Base-by-base conservation (phyloP, 2,797 vertebrate species). In the Microctenopoma steveboyesi region DNA sequence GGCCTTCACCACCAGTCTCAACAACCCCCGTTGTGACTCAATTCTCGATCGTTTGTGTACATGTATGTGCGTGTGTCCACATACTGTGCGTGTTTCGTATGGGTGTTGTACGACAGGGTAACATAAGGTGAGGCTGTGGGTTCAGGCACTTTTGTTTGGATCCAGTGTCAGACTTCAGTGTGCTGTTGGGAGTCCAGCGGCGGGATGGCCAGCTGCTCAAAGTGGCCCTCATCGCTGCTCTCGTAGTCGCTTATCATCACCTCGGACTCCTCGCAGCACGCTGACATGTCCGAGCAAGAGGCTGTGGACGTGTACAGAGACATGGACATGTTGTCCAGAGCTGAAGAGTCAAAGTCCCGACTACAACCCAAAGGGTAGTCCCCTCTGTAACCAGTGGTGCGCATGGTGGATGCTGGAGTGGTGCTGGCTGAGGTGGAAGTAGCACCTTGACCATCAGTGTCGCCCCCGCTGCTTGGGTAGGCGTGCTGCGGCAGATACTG, bases 231-330 rank as follows among this genome's bases (percentile, higher is more conserved):
- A 0, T 99, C 97, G 0, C 97, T 96, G 16, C 98, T 99, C 83
- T 99, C 97, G 57, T 97, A 98, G 95, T 99, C 97, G 92, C 97
- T 99, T 90, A 98, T 94, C 95, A 97, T 95, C 74, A 92, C 96
- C 94, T 99, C 97, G 1, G 97, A 98, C 93, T 98, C 98, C 91
- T 95, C 95, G 76, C 96, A 97, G 95, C 96, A 98, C 5, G 97
- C 97, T 0, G 97, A 98, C 95, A 98, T 95, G 71, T 99, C 98
- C 0, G 97, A 99, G 95, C 98, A 99, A 43, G 98, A 99, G 81
- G 96, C 96, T 16, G 96, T 96, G 90, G 96, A 96, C 50, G 96
- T 92, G 67, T 96, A 98, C 86, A 96, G 94, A 63, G 97, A 96
- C 95, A 98, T 86, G 81, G 98, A 97, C 91, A 96, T 91, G 93